Base-by-base conservation (phyloP, 2,888 invertebrate genomes). In the Amblyjoppa fuscipennis region DNA sequence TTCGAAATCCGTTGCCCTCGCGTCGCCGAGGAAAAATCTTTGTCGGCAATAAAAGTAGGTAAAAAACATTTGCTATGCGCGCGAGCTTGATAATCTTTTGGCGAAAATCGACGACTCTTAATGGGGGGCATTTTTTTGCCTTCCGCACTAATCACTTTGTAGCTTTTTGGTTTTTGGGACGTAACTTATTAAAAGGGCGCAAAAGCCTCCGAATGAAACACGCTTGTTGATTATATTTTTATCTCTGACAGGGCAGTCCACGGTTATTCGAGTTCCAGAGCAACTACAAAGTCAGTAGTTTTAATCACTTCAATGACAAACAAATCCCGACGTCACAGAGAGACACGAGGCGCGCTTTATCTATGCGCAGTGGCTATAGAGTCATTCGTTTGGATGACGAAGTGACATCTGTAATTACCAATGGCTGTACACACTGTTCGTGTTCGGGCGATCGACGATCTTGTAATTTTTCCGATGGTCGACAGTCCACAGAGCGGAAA, bases 1-100 rank as follows among this genome's bases (percentile, higher is more conserved):
- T 76, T 76, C 13, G 51, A 49, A 85, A 82, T 85, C 70, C 75
- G 75, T 82, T 85, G 79, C 70, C 82, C 16, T 28, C 66, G 51
- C 53, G 16, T 79, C 38, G 20, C n/a, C 16, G 49, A 64, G 4
- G 16, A 69, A 74, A 64, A 51, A 28, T 51, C 45, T 31, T 75
- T 53, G 13, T 20, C 20, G 31, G 34, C 20, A 76, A 51, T 74
- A 28, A 28, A 34, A 45, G 41, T 28, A 7, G 45, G 11, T 13
- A 16, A 61, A 41, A 45, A 31, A 71, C 20, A 73, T 64, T 64
- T 34, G 1, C 31, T n/a, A 31, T n/a, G 61, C 61, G 16, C 16
- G 16, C n/a, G 61, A 34, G 61, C 13, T 28, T 16, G 5, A 61
- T 64, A 64, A 16, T 64, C 16, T 1, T 61, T 31, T 64, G 34